Evolutionary conservation across 2,797 vertebrate genomes (phyloP), one percentile per base, ranked within the genome.

Genomic region (Lithobates sylvaticus): DNA sequence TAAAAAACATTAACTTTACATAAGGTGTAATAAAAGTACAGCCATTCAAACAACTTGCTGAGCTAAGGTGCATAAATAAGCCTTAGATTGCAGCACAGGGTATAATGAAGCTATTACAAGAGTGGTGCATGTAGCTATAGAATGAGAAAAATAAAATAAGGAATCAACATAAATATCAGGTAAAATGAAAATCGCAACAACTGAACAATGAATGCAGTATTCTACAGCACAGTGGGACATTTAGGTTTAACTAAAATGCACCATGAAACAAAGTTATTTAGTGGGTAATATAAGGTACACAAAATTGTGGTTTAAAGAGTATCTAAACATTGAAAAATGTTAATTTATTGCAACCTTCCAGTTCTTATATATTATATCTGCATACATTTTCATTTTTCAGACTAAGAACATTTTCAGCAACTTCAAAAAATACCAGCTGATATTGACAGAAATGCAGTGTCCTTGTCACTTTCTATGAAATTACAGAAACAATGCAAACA

Each of bases 41-140:
- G 78, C 50, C 27, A 85, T 71, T 79, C 42, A 73, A 79, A 74
- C 76, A 85, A 76, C 84, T 85, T 79, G 68, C 76, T 64, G 71
- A 73, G 39, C 69, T 85, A 73, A 85, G 58, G 84, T 74, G 58
- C 67, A 85, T 73, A 79, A 85, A 72, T 74, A 79, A 50, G 32
- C 54, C 74, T 64, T 73, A 70, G 27, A 44, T 74, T 74, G 76
- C 64, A 79, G 76, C 76, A 85, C 76, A 85, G 13, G 58, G 39
- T 44, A 79, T 79, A 85, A 26, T 73, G 39, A 47, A 73, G n/a
- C 44, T 39, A 79, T 73, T 73, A 42, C 67, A 21, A 67, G 21
- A 61, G 27, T 32, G 36, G 61, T 12, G 54, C 29, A 70, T 76
- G 71, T 12, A 36, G 44, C 61, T 70, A 71, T 42, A 26, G 27